Base-by-base conservation (phyloP, 2,888 invertebrate species). In the Acrobasis consociella region DNA sequence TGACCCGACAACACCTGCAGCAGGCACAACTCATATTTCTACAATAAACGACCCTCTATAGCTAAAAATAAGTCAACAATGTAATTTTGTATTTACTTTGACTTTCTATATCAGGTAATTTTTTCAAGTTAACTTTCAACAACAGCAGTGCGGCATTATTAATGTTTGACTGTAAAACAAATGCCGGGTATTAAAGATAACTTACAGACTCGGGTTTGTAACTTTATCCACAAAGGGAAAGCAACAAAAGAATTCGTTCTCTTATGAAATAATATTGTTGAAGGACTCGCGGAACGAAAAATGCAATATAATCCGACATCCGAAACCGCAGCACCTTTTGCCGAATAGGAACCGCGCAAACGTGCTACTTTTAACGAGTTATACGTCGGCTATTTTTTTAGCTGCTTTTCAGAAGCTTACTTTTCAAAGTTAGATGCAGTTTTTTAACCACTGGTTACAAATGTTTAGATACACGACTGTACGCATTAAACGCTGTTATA, bases 301-400 rank as follows among this genome's bases (percentile, higher is more conserved):
- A 59, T 59, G 59, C 59, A 59, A 59, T 59, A 59, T 50, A 59
- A 59, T 38, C 49, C 49, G 58, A 38, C 49, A 11, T 50, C 59
- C 37, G 58, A 38, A 50, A 50, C 16, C 59, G 37, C 39, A 52
- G 37, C 17, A 37, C 42, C 39, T 56, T 55, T 42, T 56, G 56
- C n/a, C 31, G 31, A 31, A 31, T 5, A 8, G 31, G 7, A 5
- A 13, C 46, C n/a, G 46, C 13, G 46, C 46, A 46, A 46, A 46
- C 46, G 46, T 46, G 46, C 46, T 46, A 13, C 46, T 46, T 46
- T 46, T 13, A 42, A 11, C 13, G n/a, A n/a, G n/a, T n/a, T n/a
- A n/a, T n/a, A n/a, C n/a, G 13, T 42, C 42, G n/a, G 13, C n/a
- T n/a, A 46, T 13, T n/a, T 2, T 13, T 13, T 13, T 13, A 13